phyloP scores from a whole-genome alignment of 2,888 invertebrate species.

The Xanthia icteritia region DNA sequence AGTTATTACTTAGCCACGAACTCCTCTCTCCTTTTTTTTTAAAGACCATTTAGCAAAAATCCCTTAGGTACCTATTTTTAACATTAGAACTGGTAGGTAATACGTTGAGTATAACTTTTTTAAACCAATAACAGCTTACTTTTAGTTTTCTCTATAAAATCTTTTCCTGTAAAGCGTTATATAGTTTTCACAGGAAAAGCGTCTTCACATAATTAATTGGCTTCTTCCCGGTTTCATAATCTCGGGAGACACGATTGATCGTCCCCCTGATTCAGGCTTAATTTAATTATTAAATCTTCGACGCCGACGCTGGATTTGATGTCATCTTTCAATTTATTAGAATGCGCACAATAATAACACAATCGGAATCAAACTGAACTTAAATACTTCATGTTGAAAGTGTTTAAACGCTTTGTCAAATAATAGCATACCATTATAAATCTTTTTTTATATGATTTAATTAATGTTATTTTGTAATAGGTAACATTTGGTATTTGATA shows the following conservation, averaged over 20 bases:
- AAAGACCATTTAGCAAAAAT: background rate
- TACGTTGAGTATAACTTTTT: background rate
- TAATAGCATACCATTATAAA: background rate
- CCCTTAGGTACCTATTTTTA: too few relatives aligned
- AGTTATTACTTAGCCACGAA: too few relatives aligned
- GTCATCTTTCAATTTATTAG: conserved; percentile 36
- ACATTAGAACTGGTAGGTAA: too few relatives aligned
- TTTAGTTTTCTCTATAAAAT: background rate
- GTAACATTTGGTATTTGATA: background rate
- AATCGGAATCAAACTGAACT: background rate
- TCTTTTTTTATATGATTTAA: too few relatives aligned
- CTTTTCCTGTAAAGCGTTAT: conserved; percentile 21
- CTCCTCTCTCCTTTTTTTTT: too few relatives aligned
- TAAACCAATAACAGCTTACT: background rate
- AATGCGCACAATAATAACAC: conserved; percentile 18
- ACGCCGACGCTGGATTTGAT: conserved; percentile 46
- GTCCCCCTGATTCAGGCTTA: conserved; percentile 73
- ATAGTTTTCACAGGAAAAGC: conserved; percentile 66
- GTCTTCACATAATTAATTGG: conserved; percentile 81
- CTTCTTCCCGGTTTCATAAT: conserved; percentile 78
- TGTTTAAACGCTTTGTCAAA: background rate
- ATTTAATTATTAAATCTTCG: conserved; percentile 73
- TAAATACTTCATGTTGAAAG: background rate
- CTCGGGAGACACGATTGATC: conserved; percentile 79
- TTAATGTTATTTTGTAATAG: background rate